phyloP scores from a whole-genome alignment of 2,113 vertebrate species.

The Carettochelys insculpta region DNA sequence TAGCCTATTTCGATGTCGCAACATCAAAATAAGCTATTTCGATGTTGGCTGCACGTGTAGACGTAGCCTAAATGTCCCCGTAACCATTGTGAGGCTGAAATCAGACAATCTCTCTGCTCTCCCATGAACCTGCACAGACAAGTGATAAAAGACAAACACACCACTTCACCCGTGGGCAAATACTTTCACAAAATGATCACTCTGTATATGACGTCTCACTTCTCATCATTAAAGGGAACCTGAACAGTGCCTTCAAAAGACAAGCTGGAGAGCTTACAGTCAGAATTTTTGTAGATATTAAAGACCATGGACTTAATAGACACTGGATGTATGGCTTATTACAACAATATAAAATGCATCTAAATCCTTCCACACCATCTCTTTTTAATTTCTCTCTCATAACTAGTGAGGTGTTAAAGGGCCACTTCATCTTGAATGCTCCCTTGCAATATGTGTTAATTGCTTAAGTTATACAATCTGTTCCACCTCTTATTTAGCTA shows the following conservation, averaged over 20 bases:
- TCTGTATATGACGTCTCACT: neutral
- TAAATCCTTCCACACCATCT: neutral
- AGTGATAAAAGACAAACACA: neutral
- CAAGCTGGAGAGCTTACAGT: neutral
- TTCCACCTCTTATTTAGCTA: neutral
- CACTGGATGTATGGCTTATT: neutral
- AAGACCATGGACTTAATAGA: neutral
- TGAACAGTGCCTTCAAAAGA: neutral
- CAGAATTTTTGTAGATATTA: neutral
- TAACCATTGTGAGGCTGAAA: neutral
- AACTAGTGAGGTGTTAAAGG: neutral
- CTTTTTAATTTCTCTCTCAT: neutral
- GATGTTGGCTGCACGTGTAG: too few species aligned
- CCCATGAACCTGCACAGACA: neutral
- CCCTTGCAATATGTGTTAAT: neutral
- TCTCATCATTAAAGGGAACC: neutral
- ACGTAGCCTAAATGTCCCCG: neutral
- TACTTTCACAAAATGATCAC: neutral
- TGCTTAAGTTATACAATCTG: neutral
- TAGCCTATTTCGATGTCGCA: too few species aligned
- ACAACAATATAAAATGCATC: neutral
- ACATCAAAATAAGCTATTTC: too few species aligned
- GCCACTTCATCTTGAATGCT: neutral
- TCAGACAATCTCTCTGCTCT: neutral
- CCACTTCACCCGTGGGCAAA: neutral